Evolutionary conservation across 2,797 vertebrate species (phyloP), one percentile per base, ranked within the genome.

Genomic region (Tenualosa ilisha): DNA sequence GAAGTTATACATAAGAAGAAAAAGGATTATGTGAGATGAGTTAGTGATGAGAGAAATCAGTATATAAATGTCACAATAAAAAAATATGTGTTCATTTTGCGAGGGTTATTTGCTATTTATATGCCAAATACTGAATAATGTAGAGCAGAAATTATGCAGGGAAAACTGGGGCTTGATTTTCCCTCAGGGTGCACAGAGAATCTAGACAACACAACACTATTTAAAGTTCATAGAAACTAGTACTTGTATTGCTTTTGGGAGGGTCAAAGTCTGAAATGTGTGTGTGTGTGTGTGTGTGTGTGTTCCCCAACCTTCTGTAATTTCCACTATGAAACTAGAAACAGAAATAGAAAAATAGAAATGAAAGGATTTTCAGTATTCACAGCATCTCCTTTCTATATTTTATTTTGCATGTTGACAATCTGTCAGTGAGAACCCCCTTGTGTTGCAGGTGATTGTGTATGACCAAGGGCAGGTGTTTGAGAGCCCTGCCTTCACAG

Each of bases 391-490:
- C 17, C 20, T 20, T 22, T 22, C 54, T 56, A 56, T 17, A 15
- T 15, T 37, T 68, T n/a, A 68, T 72, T 37, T 31, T 15, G 65
- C 31, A 72, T 15, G 12, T 72, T 40, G 9, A 24, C n/a, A 63
- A 9, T 63, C 3, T 9, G 59, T 84, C 31, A n/a, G 20, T 81
- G 13, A 49, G 22, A 54, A 54, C 17, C 63, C n/a, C 43, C 6
- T 46, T 24, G 37, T 53, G 49, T 43, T 54, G 0, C 91, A 97
- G 96, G 95, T 97, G 89, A 96, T 97, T 0, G 94, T 94, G 13
- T 97, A 96, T 6, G 95, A 96, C 88, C 96, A 96, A 1, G 94
- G 95, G 0, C 94, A 96, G 92, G 94, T 96, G 88, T 95, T 96
- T 12, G 96, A 96, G 86, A 94, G 94, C 89, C 92, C 94, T 3